These are phyloP conservation scores for Leucoma salicis DNA, from an alignment of 2,888 invertebrate species.

Conservation along the genomic window DNA sequence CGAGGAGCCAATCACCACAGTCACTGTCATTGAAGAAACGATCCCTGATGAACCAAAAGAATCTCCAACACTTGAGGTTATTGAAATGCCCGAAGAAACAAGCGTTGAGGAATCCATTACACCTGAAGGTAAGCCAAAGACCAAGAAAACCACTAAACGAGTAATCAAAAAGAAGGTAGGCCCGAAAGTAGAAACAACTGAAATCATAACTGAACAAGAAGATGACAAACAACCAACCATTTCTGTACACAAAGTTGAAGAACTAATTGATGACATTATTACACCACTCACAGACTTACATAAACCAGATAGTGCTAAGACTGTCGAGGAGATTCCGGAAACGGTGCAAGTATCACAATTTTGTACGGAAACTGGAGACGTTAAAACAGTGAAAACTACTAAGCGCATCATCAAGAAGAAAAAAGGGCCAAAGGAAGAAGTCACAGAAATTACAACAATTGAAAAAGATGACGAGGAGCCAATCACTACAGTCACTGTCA, in stretches of 20 bases:
- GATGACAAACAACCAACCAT: slow-evolving; percentile 38
- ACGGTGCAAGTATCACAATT: slow-evolving; percentile 10
- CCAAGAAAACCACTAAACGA: slow-evolving; percentile 32
- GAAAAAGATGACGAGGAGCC: slow-evolving; percentile 21
- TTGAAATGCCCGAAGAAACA: slow-evolving; percentile 38
- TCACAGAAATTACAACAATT: slow-evolving; percentile 10
- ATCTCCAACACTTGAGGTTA: slow-evolving; percentile 11
- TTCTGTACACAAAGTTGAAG: slow-evolving; percentile 39
- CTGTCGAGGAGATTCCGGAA: slow-evolving; percentile 7
- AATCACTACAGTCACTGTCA: slow-evolving; percentile 39
- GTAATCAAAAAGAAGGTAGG: slow-evolving; percentile 41
- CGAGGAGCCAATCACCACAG: slow-evolving; percentile 28
- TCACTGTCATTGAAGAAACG: slow-evolving; percentile 3
- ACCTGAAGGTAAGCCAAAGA: slow-evolving; percentile 45
- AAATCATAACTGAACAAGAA: slow-evolving; percentile 27
- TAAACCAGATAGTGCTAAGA: slow-evolving; percentile 4
- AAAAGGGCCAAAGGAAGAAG: slow-evolving; percentile 5
- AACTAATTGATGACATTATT: slow-evolving; percentile 31
- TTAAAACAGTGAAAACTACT: slow-evolving; percentile 8
- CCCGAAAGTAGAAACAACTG: slow-evolving; percentile 34
- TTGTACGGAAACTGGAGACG: slow-evolving; percentile 5
- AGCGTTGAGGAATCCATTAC: slow-evolving; percentile 22
- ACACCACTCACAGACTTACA: slow-evolving; percentile 20
- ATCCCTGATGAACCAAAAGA: slow-evolving; percentile 1
- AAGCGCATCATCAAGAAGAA: slow-evolving; percentile 9